A percentile compares a stretch with the other conserved stretches of the same genome.
phyloP scores from a whole-genome alignment of 2,888 invertebrate species.

The Trichopria drosophilae region DNA sequence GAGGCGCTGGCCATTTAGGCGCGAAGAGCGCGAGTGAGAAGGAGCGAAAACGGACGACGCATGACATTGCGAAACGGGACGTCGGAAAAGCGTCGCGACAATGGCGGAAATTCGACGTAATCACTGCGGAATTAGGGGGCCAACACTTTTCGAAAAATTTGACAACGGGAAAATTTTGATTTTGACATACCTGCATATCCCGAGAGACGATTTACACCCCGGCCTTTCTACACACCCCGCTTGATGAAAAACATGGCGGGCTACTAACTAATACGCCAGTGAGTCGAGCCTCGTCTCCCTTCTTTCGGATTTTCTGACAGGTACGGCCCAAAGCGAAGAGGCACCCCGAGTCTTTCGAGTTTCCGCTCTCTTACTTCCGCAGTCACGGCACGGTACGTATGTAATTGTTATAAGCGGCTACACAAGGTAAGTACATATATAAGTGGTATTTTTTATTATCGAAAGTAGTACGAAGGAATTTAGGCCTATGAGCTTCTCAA shows the following conservation, averaged over 20 bases:
- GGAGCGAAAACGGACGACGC: slow-evolving; percentile 31
- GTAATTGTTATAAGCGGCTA: too few species aligned
- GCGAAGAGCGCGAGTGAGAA: background rate
- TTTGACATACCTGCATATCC: slow-evolving; percentile 56
- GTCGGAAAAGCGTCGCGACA: background rate
- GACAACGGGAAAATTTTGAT: slow-evolving; percentile 17
- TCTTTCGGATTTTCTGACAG: slow-evolving; percentile 25
- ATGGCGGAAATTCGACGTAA: background rate
- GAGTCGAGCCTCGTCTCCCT: slow-evolving; percentile 15
- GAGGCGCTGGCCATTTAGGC: too few species aligned
- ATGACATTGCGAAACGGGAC: slow-evolving; percentile 49
- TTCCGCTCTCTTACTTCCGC: background rate
- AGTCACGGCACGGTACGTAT: too few species aligned
- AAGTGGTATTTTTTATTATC: too few species aligned
- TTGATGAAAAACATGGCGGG: slow-evolving; percentile 79
- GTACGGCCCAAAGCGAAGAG: background rate
- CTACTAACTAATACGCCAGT: slow-evolving; percentile 42
- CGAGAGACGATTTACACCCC: slow-evolving; percentile 60
- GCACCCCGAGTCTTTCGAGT: slow-evolving; percentile 1
- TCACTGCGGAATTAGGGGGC: background rate
- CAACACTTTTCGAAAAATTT: too few species aligned
- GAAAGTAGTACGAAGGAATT: too few species aligned
- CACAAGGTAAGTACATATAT: too few species aligned
- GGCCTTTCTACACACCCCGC: slow-evolving; percentile 66
- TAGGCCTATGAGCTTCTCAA: too few species aligned